A percentile compares a stretch with the other conserved stretches of the same genome.
phyloP scores from a whole-genome alignment of 2,797 vertebrate genomes.

The Cossypha polioptera region DNA sequence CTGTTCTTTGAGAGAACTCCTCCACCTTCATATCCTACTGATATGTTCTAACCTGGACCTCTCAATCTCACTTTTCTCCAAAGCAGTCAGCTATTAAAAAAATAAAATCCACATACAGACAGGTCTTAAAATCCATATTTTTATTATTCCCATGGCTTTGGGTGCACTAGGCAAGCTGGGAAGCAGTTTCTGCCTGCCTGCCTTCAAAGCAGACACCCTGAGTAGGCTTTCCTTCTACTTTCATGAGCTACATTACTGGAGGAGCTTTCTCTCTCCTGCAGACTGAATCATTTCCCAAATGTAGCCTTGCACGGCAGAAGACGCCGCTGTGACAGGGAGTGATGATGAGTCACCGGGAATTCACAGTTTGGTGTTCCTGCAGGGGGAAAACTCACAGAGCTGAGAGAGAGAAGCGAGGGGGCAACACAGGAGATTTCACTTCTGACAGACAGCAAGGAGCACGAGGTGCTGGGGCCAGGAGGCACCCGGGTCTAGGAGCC shows the following conservation, averaged over 20 bases:
- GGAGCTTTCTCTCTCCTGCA: constrained; percentile 46
- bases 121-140: background rate
- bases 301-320: constrained; percentile 61
- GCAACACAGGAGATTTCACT: background rate
- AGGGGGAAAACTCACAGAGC: constrained; percentile 10
- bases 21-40: background rate
- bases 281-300: constrained; percentile 70
- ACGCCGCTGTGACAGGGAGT: constrained; percentile 44
- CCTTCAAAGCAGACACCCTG: background rate
- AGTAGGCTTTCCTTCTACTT: background rate
- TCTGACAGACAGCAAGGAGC: background rate
- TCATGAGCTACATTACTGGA: background rate
- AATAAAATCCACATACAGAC: background rate
- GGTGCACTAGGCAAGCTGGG: background rate
- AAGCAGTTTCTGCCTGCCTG: background rate
- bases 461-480: background rate
- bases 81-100: background rate
- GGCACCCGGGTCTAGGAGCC: rapidly evolving
- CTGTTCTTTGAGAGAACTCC: background rate
- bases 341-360: constrained; percentile 63
- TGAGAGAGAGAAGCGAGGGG: background rate
- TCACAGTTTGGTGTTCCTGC: constrained; percentile 56
- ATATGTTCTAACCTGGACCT: background rate
- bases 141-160: background rate
- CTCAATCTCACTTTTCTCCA: background rate